Base-by-base conservation (phyloP, 2,113 vertebrate species). In the Thryonomys swinderianus region DNA sequence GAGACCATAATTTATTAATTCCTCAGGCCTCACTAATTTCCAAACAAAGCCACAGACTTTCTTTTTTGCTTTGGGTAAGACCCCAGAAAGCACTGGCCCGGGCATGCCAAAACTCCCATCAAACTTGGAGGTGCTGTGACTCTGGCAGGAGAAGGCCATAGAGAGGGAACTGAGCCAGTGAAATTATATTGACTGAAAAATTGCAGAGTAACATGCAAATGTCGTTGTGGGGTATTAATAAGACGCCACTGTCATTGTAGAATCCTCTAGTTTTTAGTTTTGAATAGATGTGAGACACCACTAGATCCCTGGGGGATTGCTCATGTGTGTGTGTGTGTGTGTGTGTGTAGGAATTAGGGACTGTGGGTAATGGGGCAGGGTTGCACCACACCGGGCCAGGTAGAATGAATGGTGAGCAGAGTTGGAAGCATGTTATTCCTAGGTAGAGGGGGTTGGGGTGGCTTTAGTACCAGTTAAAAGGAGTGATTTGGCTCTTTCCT, bases 401-500 rank as follows among this genome's bases (percentile, higher is more conserved):
- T 97, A 97, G 78, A 92, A 69, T 91, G 88, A 95, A 91, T 91
- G 93, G 48, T 32, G 67, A 73, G 55, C 67, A 81, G 80, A 92
- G 51, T 42, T 79, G 55, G 83, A 79, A 92, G 66, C 32, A 10
- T 80, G 51, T 90, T 92, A 87, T 79, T 92, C 45, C 57, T 64
- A 48, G 34, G 48, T 37, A 30, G 18, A 34, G 96, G 57, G 61
- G 88, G 73, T 21, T 61, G 83, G 34, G 82, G 69, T 86, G 61
- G 27, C 45, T 86, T 97, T 73, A 93, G 64, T 57, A 88, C 57
- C 69, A 78, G 95, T 94, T 95, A 80, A 95, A 95, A 96, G 83
- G 94, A 96, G 45, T 0, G n/a, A 96, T 95, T 95, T 95, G 95
- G 84, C 55, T 96, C 86, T 73, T 97, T 97, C 93, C 93, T 97